A percentile compares a stretch with the other conserved stretches of the same genome.
Conservation (phyloP, 2,888 invertebrate genomes). For the Zootermopsis nevadensis region DNA sequence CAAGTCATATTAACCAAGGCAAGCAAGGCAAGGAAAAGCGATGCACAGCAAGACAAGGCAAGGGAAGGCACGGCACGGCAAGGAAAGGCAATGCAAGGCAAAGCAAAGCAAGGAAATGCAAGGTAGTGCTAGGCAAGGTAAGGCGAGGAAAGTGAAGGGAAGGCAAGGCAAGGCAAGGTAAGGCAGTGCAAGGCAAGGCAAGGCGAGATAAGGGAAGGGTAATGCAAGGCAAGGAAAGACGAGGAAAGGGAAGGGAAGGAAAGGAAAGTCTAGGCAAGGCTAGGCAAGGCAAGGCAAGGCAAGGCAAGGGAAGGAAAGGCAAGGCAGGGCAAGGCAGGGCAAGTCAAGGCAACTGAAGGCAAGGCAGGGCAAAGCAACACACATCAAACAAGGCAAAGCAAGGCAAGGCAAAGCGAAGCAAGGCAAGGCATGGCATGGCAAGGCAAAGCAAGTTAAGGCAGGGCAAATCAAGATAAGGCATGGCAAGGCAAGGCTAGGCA, state of each 20-base stretch:
- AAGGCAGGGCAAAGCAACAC: conserved; percentile 30
- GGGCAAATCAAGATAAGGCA: conserved; percentile 36
- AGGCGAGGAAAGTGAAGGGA: too few species aligned
- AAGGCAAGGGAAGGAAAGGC: conserved; percentile 41
- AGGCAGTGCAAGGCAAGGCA: too few species aligned
- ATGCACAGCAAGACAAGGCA: neutral
- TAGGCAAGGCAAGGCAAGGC: conserved; percentile 42
- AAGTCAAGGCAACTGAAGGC: conserved; percentile 40
- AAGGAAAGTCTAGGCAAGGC: too few species aligned
- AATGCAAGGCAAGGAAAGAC: too few species aligned
- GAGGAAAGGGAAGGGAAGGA: too few species aligned
- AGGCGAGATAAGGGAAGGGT: too few species aligned
- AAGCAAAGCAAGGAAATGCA: neutral
- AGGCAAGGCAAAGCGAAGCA: conserved; percentile 37
- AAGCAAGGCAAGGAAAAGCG: neutral
- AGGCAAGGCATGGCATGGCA: conserved; percentile 40
- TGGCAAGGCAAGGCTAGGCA: neutral
- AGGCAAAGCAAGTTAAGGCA: too few species aligned
- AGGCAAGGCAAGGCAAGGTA: conserved; percentile 39
- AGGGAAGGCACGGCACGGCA: too few species aligned
- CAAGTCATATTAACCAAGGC: too few species aligned
- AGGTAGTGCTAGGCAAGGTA: conserved; percentile 5
- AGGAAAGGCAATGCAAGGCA: too few species aligned
- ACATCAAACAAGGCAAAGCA: conserved; percentile 34
- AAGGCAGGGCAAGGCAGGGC: neutral